Conservation (phyloP, 2,888 invertebrate genomes). For the Dromius quadrimaculatus region DNA sequence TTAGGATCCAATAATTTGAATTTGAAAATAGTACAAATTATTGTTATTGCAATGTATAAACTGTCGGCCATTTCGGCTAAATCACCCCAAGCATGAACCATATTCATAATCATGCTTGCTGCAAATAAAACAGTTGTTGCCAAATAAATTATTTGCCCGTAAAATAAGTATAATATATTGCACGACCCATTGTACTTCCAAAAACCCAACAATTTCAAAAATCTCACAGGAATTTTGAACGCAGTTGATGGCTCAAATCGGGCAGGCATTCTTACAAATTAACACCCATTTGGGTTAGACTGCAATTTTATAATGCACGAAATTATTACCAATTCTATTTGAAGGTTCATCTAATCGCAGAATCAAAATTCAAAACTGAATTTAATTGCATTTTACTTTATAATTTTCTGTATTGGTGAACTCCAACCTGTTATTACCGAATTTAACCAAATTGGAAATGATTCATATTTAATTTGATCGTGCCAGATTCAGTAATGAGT, state of each 20-base stretch:
- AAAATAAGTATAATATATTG: constrained; percentile 5
- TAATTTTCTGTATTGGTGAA: no score
- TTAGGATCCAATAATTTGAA: constrained; percentile 1
- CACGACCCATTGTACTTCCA: constrained; percentile 32
- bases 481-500: no score
- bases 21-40: constrained; percentile 29
- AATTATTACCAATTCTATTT: no score
- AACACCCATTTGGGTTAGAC: no score
- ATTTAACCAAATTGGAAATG: no score
- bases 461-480: no score
- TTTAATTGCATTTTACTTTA: no score
- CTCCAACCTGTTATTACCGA: no score
- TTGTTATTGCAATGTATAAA: constrained; percentile 9
- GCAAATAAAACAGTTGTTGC: not conserved
- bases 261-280: constrained; percentile 10
- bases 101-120: not conserved
- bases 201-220: constrained; percentile 19
- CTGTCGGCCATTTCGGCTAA: constrained; percentile 17
- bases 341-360: no score
- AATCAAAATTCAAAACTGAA: no score
- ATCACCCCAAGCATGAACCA: constrained; percentile 18
- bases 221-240: constrained; percentile 22
- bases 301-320: no score
- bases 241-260: not conserved
- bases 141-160: constrained; percentile 9